These are phyloP conservation scores for Bos taurus DNA, from an alignment of 2,113 vertebrate species.

Conservation along the genomic window DNA sequence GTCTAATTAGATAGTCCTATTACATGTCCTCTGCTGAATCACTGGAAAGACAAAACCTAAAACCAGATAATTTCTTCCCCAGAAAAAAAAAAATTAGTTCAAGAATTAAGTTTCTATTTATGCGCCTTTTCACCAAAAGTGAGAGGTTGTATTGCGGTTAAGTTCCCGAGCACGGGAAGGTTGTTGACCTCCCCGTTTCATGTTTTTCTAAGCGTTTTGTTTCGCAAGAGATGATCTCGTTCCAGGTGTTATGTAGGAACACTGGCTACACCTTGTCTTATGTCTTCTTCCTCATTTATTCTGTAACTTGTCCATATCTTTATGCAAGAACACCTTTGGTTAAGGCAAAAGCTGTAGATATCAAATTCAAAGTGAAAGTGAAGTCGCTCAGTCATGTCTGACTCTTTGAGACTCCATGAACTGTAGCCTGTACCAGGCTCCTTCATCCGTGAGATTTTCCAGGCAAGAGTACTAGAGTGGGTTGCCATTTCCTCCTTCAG, in stretches of 20 bases:
- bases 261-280: neutral
- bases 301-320: neutral
- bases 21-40: neutral
- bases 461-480: too few relatives aligned
- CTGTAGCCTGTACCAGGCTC: neutral
- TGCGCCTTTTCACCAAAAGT: neutral
- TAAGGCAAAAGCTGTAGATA: neutral
- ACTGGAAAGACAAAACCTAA: neutral
- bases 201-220: neutral
- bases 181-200: neutral
- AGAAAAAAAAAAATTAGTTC: neutral
- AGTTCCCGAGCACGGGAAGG: neutral
- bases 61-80: neutral
- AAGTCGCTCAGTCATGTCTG: neutral
- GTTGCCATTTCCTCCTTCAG: too few relatives aligned
- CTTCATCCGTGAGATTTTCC: too few relatives aligned
- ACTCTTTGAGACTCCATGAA: too few relatives aligned
- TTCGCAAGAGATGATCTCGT: neutral
- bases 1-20: neutral
- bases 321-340: neutral
- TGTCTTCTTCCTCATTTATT: neutral
- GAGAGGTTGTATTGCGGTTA: too few relatives aligned
- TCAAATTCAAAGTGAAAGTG: neutral
- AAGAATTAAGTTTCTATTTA: neutral
- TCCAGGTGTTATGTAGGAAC: accelerated